Evolutionary conservation across 2,888 invertebrate species (phyloP), one percentile per base, ranked within the genome.

Genomic region (Drosophila meridionalis): DNA sequence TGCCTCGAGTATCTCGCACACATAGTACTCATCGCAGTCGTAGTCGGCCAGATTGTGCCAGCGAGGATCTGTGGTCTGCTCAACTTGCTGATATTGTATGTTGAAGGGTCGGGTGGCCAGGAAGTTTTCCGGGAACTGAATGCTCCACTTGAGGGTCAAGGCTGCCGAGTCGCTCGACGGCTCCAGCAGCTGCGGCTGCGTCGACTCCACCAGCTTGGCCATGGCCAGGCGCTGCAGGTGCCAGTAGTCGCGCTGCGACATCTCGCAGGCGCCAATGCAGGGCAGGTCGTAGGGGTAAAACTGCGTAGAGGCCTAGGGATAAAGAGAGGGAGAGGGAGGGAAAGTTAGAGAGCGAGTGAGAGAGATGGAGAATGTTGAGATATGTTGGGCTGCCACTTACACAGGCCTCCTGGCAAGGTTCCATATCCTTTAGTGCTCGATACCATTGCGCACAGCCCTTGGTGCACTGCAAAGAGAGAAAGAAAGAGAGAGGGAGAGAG

Each of bases 371-470:
- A 26, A 20, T 20, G 20, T 20, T 20, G 1, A 14, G 14, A 30
- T 3, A 4, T 20, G 20, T 20, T 20, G 20, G 20, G 20, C 20
- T 20, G 2, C 9, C 28, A 97, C 97, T 97, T 94, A 97, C 97
- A 93, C 97, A 98, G 92, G 96, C 95, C 85, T 95, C 95, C 93
- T 96, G 96, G 91, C 97, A 97, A 50, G 96, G 96, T 59, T 95
- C 95, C 89, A 95, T 95, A 83, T 92, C 90, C 71, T 89, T 89
- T 20, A 97, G 93, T 40, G 97, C 97, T 85, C 94, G 94, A 91
- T 95, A 95, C 97, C 97, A 97, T 76, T 96, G 94, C 86, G 95
- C 95, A 93, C 97, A 98, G 67, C 97, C 97, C 92, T 95, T 94
- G 70, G 95, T 94, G 92, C 97, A 98, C 97, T 97, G 42, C 28